These are phyloP conservation scores for Cephus rjabovi DNA, from an alignment of 2,888 invertebrate genomes.

Conservation along the genomic window DNA sequence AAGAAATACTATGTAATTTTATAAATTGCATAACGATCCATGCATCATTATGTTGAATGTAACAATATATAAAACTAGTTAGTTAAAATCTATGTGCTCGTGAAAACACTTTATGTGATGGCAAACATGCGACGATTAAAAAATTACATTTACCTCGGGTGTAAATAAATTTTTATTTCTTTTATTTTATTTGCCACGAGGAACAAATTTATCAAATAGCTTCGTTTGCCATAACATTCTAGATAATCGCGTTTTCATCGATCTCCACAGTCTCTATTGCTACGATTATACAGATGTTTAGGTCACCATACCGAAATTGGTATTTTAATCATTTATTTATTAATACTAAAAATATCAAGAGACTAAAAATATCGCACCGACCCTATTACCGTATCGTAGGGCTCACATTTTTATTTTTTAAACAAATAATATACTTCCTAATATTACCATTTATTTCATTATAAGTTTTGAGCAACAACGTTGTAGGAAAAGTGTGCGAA, in stretches of 20 bases:
- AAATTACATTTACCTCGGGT: neutral
- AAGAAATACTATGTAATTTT: neutral
- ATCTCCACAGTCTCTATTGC: neutral
- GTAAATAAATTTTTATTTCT: neutral
- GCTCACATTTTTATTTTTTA: neutral
- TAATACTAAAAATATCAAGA: neutral
- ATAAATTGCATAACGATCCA: neutral
- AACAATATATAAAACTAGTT: constrained; percentile 24
- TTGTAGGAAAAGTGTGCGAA: constrained; percentile 35
- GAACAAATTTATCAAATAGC: neutral
- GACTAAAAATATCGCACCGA: neutral
- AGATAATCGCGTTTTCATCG: neutral
- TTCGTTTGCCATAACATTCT: neutral
- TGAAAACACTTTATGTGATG: neutral
- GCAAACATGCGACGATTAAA: neutral
- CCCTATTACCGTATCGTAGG: neutral
- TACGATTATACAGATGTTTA: neutral
- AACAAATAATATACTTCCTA: constrained; percentile 24
- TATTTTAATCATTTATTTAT: neutral
- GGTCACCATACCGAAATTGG: neutral
- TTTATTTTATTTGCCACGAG: neutral
- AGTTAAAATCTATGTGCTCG: constrained; percentile 15
- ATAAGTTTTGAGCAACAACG: constrained; percentile 52
- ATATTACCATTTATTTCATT: constrained; percentile 35
- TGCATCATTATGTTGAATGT: constrained; percentile 7